A percentile compares a stretch with the other conserved stretches of the same genome.
These are phyloP conservation scores for Drosophila ercepeae DNA, from an alignment of 1,140 invertebrate species.

Conservation along the genomic window DNA sequence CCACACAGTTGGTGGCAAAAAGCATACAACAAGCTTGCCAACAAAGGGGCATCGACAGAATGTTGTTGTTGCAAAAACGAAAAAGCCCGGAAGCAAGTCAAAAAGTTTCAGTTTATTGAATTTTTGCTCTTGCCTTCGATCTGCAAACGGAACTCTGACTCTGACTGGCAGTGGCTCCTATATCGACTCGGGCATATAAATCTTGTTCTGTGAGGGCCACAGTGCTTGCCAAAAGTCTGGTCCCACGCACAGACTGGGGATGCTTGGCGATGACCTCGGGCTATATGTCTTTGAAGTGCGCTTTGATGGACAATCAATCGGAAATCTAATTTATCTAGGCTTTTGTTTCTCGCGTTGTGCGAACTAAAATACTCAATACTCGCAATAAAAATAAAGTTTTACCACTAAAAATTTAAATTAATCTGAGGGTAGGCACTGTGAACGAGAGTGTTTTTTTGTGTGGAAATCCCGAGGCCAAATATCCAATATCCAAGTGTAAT, in stretches of 20 bases:
- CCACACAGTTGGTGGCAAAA: conserved; percentile 74
- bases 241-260: not conserved
- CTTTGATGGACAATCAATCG: conserved; percentile 46
- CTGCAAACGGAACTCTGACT: conserved; percentile 53
- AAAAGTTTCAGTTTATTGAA: conserved; percentile 73
- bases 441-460: not conserved
- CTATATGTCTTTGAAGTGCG: conserved; percentile 8
- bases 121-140: conserved; percentile 70
- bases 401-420: not conserved
- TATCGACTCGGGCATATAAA: conserved; percentile 30
- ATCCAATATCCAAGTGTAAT: conserved; percentile 56
- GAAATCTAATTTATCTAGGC: conserved; percentile 19
- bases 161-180: too few species aligned
- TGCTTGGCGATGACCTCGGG: not conserved
- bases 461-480: conserved; percentile 10
- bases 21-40: conserved; percentile 42
- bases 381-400: not conserved
- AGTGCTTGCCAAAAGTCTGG: conserved; percentile 43
- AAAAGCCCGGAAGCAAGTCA: conserved; percentile 48
- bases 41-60: conserved; percentile 27
- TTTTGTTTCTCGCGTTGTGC: not conserved
- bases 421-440: too few species aligned
- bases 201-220: conserved; percentile 33
- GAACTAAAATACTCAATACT: not conserved
- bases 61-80: conserved; percentile 5